A percentile compares a stretch with the other conserved stretches of the same genome.
Conservation (phyloP, 2,797 vertebrate genomes). For the Lepus townsendii region DNA sequence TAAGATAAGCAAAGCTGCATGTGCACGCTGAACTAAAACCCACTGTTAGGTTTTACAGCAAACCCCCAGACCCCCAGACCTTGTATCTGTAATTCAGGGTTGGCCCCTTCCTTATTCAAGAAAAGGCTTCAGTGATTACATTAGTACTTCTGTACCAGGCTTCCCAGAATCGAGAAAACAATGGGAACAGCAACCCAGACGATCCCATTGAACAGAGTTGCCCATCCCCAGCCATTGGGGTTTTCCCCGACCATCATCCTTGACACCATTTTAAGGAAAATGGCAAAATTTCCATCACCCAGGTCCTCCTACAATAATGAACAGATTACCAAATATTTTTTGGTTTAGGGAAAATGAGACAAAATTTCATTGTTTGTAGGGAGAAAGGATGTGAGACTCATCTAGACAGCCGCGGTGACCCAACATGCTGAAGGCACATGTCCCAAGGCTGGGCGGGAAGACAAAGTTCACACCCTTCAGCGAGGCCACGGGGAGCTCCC, state of each 20-base stretch:
- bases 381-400: conserved; percentile 53
- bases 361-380: conserved; percentile 42
- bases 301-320: conserved; percentile 51
- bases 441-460: conserved; percentile 31
- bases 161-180: conserved; percentile 81
- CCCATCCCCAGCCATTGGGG: conserved; percentile 46
- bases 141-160: conserved; percentile 72
- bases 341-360: conserved; percentile 54
- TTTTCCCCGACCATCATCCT: conserved; percentile 56
- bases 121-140: conserved; percentile 75
- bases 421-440: conserved; percentile 42
- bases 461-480: conserved; percentile 37
- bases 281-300: conserved; percentile 45
- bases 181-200: conserved; percentile 60
- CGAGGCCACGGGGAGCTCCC: not conserved
- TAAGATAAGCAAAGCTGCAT: conserved; percentile 63
- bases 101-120: conserved; percentile 72
- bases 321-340: conserved; percentile 38
- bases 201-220: conserved; percentile 74
- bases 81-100: conserved; percentile 67
- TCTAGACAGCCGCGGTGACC: conserved; percentile 31
- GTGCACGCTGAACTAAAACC: conserved; percentile 71
- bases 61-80: conserved; percentile 15
- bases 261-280: conserved; percentile 49
- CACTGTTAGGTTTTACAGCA: conserved; percentile 56